Evolutionary conservation across 2,888 invertebrate genomes (phyloP).

Genomic region (Holacanthella duospinosa): DNA sequence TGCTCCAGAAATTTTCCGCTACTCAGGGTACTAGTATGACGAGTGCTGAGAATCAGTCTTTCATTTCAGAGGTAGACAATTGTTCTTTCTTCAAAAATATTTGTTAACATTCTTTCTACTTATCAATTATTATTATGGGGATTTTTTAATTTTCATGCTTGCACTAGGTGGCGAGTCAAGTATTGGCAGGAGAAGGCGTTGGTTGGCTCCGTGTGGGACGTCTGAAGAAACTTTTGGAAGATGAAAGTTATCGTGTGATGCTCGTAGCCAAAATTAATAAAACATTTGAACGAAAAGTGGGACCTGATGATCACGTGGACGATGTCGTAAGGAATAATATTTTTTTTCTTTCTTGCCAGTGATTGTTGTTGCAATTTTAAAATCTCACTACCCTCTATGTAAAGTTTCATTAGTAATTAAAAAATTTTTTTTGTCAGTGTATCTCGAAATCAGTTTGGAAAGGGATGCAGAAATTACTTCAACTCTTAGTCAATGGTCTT

Average conservation of each 20-base stretch:
- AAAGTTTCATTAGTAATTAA: neutral
- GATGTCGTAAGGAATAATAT: slow-evolving; percentile 78
- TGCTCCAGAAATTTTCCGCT: slow-evolving; percentile 53
- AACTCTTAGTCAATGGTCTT: slow-evolving; percentile 78
- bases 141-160: too few species aligned
- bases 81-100: neutral
- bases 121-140: too few species aligned
- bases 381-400: neutral
- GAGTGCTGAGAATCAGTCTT: slow-evolving; percentile 83
- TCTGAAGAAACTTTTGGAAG: slow-evolving; percentile 92
- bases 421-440: slow-evolving; percentile 50
- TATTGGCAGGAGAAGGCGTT: slow-evolving; percentile 83
- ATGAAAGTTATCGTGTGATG: slow-evolving; percentile 93
- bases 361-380: neutral
- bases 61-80: slow-evolving; percentile 68
- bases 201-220: slow-evolving; percentile 92
- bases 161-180: slow-evolving; percentile 65
- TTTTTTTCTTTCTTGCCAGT: too few species aligned
- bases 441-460: slow-evolving; percentile 86
- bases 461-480: slow-evolving; percentile 85
- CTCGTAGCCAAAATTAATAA: slow-evolving; percentile 89
- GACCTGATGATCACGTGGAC: slow-evolving; percentile 91
- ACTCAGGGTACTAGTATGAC: slow-evolving; percentile 58
- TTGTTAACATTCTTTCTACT: too few species aligned
- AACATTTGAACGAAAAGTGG: slow-evolving; percentile 81